Conservation (phyloP, 2,113 vertebrate genomes). For the Trochalopteron elliotii region DNA sequence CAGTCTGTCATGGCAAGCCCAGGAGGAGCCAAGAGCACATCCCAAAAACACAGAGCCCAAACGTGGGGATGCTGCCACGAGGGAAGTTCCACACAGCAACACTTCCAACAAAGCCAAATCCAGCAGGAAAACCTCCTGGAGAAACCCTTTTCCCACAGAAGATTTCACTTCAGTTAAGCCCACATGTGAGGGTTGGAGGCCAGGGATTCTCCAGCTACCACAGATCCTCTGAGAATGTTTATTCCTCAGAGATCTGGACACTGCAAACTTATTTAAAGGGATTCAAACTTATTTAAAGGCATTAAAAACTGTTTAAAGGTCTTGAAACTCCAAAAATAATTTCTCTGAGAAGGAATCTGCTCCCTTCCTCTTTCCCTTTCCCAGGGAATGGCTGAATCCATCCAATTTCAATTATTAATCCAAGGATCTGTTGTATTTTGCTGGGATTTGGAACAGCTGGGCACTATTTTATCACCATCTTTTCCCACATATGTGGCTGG, state of each 20-base stretch:
- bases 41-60: background rate
- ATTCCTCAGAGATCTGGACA: background rate
- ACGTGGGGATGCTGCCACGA: background rate
- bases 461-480: background rate
- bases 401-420: background rate
- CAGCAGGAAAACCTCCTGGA: background rate
- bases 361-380: too few relatives aligned
- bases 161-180: background rate
- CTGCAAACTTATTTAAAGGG: background rate
- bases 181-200: background rate
- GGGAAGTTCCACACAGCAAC: background rate
- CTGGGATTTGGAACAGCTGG: background rate
- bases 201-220: background rate
- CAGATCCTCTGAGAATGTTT: background rate
- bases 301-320: background rate
- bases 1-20: constrained; percentile 5
- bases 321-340: background rate
- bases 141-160: background rate
- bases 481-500: background rate
- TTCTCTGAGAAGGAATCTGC: background rate
- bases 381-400: background rate
- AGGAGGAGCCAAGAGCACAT: background rate
- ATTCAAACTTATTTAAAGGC: background rate
- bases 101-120: background rate
- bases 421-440: background rate